A percentile compares a stretch with the other conserved stretches of the same genome.
Conservation (phyloP, 2,113 vertebrate species). For the Stigmatopora argus region DNA sequence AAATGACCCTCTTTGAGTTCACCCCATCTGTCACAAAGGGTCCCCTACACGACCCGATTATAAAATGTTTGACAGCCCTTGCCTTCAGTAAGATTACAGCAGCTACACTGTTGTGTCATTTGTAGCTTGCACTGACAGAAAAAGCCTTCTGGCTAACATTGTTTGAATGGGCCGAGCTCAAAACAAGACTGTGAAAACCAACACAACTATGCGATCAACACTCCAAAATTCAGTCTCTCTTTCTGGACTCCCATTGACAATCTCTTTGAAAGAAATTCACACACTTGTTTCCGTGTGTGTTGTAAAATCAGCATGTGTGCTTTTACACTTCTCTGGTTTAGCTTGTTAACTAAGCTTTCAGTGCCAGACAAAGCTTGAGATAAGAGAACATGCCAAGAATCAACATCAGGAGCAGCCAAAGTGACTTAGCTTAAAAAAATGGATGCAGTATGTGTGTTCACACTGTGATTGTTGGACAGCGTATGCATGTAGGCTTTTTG, state of each 20-base stretch:
- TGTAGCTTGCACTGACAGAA: slow-evolving; percentile 34
- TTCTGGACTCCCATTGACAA: not conserved
- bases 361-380: slow-evolving; percentile 28
- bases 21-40: slow-evolving; percentile 28
- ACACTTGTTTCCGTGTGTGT: slow-evolving; percentile 34
- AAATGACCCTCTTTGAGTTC: slow-evolving; percentile 31
- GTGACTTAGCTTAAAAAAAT: slow-evolving; percentile 44
- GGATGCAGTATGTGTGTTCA: slow-evolving; percentile 40
- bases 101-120: slow-evolving; percentile 35
- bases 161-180: slow-evolving; percentile 45
- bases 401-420: slow-evolving; percentile 42
- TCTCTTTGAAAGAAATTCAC: not conserved
- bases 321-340: slow-evolving; percentile 45
- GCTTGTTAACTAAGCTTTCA: slow-evolving; percentile 54
- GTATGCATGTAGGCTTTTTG: slow-evolving; percentile 27
- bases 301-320: slow-evolving; percentile 58
- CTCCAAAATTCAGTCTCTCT: slow-evolving; percentile 41
- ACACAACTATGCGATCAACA: slow-evolving; percentile 44
- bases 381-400: slow-evolving; percentile 51
- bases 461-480: slow-evolving; percentile 37
- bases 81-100: slow-evolving; percentile 33
- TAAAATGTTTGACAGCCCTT: slow-evolving; percentile 2
- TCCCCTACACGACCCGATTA: slow-evolving; percentile 2
- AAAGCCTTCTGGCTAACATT: slow-evolving; percentile 50
- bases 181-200: slow-evolving; percentile 44